Conservation (phyloP, 2,113 vertebrate species). For the crab-eating macaque (Macaca fascicularis) region DNA sequence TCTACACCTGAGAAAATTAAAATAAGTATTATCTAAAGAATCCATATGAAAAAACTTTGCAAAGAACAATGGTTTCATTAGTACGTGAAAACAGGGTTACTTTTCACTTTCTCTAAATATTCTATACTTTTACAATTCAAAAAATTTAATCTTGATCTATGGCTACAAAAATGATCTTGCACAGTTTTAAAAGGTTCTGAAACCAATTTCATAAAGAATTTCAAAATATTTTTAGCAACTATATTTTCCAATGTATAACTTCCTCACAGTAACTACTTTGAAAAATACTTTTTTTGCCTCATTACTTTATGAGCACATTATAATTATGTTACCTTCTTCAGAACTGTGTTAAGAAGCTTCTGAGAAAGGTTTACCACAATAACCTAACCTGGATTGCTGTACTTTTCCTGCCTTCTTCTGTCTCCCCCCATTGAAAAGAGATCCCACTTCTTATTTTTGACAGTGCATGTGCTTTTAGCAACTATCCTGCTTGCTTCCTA, state of each 20-base stretch:
- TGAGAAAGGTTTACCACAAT: background rate
- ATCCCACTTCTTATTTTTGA: background rate
- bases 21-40: background rate
- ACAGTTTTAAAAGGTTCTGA: background rate
- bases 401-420: background rate
- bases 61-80: background rate
- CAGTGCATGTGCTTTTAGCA: background rate
- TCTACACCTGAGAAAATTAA: background rate
- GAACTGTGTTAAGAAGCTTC: background rate
- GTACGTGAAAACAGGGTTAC: background rate
- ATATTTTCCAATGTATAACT: background rate
- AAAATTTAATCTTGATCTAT: background rate
- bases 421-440: background rate
- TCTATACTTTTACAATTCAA: background rate
- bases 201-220: background rate
- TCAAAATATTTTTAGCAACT: background rate
- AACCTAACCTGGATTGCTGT: background rate
- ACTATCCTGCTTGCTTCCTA: background rate
- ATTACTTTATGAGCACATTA: background rate
- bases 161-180: background rate
- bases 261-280: background rate
- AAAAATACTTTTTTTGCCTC: background rate
- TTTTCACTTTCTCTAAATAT: background rate
- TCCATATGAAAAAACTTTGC: conserved; percentile 7
- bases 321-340: background rate